Evolutionary conservation across 2,113 vertebrate species (phyloP).

Genomic region (Jacana jacana): DNA sequence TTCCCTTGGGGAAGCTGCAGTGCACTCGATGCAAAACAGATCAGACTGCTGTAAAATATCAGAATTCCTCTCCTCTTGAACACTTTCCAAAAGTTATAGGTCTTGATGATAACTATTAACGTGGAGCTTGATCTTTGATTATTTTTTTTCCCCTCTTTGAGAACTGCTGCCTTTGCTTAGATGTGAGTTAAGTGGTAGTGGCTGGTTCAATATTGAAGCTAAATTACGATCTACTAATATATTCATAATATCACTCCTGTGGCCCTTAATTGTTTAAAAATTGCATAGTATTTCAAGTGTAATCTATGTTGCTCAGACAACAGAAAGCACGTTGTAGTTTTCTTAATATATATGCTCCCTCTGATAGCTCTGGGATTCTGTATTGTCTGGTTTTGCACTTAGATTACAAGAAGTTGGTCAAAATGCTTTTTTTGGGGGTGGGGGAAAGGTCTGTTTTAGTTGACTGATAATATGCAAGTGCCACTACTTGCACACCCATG

Average conservation of each 20-base stretch:
- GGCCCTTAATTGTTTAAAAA: slow-evolving; percentile 6
- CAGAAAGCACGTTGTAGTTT: not conserved
- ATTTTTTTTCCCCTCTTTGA: not conserved
- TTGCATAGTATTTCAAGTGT: not conserved
- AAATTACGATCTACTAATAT: not conserved
- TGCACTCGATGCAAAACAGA: not conserved
- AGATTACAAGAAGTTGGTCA: not conserved
- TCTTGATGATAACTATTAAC: not conserved
- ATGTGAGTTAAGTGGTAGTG: not conserved
- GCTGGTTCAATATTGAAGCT: not conserved
- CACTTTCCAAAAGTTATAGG: not conserved
- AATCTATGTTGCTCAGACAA: not conserved
- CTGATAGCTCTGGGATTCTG: not conserved
- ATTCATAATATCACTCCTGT: not conserved
- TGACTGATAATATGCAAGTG: not conserved
- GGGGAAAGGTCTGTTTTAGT: not conserved
- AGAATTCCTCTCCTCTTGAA: not conserved
- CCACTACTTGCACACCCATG: not conserved
- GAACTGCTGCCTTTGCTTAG: not conserved
- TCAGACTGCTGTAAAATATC: not conserved
- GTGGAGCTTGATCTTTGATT: not conserved
- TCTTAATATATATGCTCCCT: not conserved
- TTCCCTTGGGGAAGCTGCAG: not conserved
- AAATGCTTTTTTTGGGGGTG: not conserved
- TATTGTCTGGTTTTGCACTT: not conserved